Evolutionary conservation across 2,888 invertebrate genomes (phyloP).

Genomic region (Corythucha ciliata): DNA sequence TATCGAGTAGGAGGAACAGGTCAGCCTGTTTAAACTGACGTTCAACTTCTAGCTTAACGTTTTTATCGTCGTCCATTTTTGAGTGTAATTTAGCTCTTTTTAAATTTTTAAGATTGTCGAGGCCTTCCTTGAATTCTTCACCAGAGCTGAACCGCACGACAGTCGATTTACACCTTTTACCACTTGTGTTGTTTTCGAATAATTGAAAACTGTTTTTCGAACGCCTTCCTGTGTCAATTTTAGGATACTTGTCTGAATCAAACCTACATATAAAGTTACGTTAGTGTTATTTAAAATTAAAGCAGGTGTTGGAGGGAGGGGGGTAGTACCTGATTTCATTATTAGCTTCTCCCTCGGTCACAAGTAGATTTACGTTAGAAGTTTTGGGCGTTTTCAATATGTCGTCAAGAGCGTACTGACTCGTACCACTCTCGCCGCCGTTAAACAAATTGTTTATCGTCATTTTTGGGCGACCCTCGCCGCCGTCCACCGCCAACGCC

Average conservation of each 20-base stretch:
- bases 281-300: not conserved
- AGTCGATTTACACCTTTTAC: constrained; percentile 30
- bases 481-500: too few relatives aligned
- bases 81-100: constrained; percentile 34
- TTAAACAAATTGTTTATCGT: too few relatives aligned
- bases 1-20: constrained; percentile 23
- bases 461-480: too few relatives aligned
- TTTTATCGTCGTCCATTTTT: constrained; percentile 25
- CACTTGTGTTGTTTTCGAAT: constrained; percentile 42
- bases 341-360: constrained; percentile 39
- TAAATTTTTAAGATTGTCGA: too few relatives aligned
- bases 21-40: constrained; percentile 15
- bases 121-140: constrained; percentile 33
- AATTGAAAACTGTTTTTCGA: constrained; percentile 43
- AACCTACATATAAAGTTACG: constrained; percentile 35
- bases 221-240: constrained; percentile 44
- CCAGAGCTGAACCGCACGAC: constrained; percentile 25
- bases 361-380: constrained; percentile 47
- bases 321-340: constrained; percentile 29
- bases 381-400: constrained; percentile 51
- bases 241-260: constrained; percentile 50
- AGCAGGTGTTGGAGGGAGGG: not conserved
- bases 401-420: constrained; percentile 46
- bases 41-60: constrained; percentile 27
- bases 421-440: too few relatives aligned